These are phyloP conservation scores for Venustoraphidia nigricollis DNA, from an alignment of 2,888 invertebrate genomes.

Conservation along the genomic window DNA sequence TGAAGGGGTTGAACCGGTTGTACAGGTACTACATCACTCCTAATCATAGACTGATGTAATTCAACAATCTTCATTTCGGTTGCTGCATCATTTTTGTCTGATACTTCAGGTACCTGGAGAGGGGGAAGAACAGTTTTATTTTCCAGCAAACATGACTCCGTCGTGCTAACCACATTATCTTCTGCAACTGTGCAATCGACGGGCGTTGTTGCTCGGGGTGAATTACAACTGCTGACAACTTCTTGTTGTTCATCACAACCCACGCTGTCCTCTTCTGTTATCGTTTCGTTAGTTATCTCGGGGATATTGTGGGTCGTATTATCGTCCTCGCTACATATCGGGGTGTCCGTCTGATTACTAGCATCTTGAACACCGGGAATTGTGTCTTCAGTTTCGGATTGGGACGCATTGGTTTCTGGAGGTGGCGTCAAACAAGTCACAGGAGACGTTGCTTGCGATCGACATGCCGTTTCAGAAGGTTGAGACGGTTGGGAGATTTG, in stretches of 20 bases:
- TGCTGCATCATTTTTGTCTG: no score
- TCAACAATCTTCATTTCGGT: no score
- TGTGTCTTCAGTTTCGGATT: slow-evolving; percentile 11
- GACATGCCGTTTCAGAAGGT: slow-evolving; percentile 19
- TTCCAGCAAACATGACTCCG: no score
- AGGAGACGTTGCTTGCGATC: slow-evolving; percentile 31
- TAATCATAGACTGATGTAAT: background rate
- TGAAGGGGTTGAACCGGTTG: slow-evolving; percentile 4
- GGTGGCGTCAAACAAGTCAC: slow-evolving; percentile 45
- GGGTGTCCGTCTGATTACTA: slow-evolving; percentile 69
- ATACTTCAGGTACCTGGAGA: no score
- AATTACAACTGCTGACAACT: background rate
- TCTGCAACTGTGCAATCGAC: no score
- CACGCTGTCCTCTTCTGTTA: slow-evolving; percentile 1
- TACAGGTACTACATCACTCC: background rate
- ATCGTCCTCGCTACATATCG: slow-evolving; percentile 51
- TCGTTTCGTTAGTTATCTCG: slow-evolving; percentile 10
- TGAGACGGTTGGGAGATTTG: slow-evolving; percentile 23
- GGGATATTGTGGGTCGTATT: slow-evolving; percentile 21
- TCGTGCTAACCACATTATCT: no score
- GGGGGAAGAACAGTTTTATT: no score
- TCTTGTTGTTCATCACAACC: background rate
- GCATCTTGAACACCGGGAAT: slow-evolving; percentile 57
- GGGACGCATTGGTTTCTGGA: slow-evolving; percentile 25
- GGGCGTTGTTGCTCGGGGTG: no score